These are phyloP conservation scores for Centropus unirufus DNA, from an alignment of 2,113 vertebrate genomes.

Conservation along the genomic window DNA sequence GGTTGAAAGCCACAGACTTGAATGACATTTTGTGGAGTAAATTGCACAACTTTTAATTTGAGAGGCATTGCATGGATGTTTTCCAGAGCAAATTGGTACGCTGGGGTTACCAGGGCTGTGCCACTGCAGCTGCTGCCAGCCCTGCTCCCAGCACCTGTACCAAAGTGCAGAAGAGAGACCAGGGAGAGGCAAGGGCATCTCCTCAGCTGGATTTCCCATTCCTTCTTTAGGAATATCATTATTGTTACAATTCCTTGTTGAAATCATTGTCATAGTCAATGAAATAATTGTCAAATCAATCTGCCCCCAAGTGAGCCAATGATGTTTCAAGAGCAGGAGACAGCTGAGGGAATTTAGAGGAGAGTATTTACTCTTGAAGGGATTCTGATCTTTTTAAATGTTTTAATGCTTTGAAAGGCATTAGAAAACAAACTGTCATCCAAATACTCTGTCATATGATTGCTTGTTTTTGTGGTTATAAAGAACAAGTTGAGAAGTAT, in stretches of 20 bases:
- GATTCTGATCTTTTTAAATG: neutral
- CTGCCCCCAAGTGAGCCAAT: neutral
- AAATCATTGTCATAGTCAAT: neutral
- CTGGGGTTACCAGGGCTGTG: neutral
- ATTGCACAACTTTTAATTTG: neutral
- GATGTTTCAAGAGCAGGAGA: neutral
- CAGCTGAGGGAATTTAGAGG: neutral
- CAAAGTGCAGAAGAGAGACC: neutral
- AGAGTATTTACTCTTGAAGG: neutral
- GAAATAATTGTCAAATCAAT: neutral
- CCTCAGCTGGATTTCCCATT: neutral
- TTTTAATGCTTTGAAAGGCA: neutral
- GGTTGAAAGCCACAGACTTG: neutral
- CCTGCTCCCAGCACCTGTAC: neutral
- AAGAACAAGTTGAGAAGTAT: neutral
- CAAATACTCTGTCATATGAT: neutral
- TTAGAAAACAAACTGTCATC: neutral
- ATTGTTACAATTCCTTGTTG: neutral
- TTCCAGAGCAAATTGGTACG: neutral
- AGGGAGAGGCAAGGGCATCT: neutral
- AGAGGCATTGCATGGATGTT: neutral
- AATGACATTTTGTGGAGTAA: neutral
- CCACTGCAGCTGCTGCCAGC: accelerated
- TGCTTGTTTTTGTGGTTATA: neutral
- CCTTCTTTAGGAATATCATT: neutral